Base-by-base conservation (phyloP, 2,888 invertebrate genomes). In the Caenorhabditis afra region DNA sequence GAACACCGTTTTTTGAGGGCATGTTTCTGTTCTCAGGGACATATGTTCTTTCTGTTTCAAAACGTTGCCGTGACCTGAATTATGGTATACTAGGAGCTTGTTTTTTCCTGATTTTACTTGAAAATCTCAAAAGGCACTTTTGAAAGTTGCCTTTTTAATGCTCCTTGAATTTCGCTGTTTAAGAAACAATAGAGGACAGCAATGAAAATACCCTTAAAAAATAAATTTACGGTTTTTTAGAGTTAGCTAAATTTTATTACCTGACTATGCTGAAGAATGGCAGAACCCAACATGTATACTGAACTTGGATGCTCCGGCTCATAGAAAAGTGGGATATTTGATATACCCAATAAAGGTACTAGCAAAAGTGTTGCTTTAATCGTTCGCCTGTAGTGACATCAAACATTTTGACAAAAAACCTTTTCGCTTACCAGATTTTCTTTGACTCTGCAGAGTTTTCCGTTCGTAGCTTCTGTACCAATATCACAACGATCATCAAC, bases 301-400 rank as follows among this genome's bases (percentile, higher is more conserved):
- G 83, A 83, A 50, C 86, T 84, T 16, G 87, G 88, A 23, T 87
- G 76, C 23, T 86, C 82, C 0, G 92, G 92, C 80, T 92, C 92
- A 75, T 91, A 90, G 74, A 92, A 90, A 77, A 93, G 92, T 4
- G 93, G 87, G 41, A 93, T 88, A 85, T 93, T 92, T 1, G 92
- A 92, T 67, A 92, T 90, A 14, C 93, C 93, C 20, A 93, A 90
- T 20, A 93, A 88, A 1, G 93, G 93, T 66, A 93, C 92, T 14
- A 93, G 88, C 10, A 93, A 90, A 0, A 91, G 90, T 0, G 93
- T 93, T 0, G 93, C 93, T 87, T 92, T 92, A 49, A 93, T 91
- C 14, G 92, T 91, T 86, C 91, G 90, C 88, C 92, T 91, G 64
- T 47, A 77, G 37, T 41, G 35, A 41, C 23, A 35, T 37, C n/a